Conservation (phyloP, 1,140 invertebrate species). For the Tetramorium parvispinum region DNA sequence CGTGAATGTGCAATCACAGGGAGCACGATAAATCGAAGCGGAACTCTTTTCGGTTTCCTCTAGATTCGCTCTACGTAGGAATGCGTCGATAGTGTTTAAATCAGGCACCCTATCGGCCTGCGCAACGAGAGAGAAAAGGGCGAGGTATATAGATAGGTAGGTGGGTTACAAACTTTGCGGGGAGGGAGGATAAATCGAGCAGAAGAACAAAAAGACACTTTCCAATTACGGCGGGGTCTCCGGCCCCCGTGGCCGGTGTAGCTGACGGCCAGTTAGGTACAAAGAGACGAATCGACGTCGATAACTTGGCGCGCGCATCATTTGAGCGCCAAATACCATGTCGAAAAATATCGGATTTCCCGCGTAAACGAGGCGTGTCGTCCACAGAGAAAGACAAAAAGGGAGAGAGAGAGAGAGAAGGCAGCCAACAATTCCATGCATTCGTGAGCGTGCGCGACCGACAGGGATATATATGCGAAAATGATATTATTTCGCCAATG, state of each 20-base stretch:
- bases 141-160: neutral
- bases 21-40: slow-evolving; percentile 32
- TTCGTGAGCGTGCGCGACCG: slow-evolving; percentile 26
- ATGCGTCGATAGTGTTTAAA: slow-evolving; percentile 53
- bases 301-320: slow-evolving; percentile 59
- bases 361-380: slow-evolving; percentile 58
- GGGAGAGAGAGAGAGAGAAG: neutral
- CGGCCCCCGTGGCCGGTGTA: slow-evolving; percentile 21
- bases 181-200: slow-evolving; percentile 4
- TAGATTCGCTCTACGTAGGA: slow-evolving; percentile 30
- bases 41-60: slow-evolving; percentile 31
- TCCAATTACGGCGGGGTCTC: slow-evolving; percentile 43
- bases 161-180: slow-evolving; percentile 43
- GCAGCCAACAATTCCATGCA: slow-evolving; percentile 45
- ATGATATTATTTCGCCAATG: slow-evolving; percentile 45
- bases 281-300: slow-evolving; percentile 62
- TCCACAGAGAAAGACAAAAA: neutral
- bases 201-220: slow-evolving; percentile 58
- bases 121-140: neutral
- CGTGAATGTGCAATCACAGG: slow-evolving; percentile 41
- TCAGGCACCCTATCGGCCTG: neutral
- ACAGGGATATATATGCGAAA: slow-evolving; percentile 8
- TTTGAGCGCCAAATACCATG: slow-evolving; percentile 63
- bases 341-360: slow-evolving; percentile 62
- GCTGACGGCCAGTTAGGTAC: slow-evolving; percentile 56